phyloP scores from a whole-genome alignment of 2,797 vertebrate species.

The Enteromius trimaculatus region DNA sequence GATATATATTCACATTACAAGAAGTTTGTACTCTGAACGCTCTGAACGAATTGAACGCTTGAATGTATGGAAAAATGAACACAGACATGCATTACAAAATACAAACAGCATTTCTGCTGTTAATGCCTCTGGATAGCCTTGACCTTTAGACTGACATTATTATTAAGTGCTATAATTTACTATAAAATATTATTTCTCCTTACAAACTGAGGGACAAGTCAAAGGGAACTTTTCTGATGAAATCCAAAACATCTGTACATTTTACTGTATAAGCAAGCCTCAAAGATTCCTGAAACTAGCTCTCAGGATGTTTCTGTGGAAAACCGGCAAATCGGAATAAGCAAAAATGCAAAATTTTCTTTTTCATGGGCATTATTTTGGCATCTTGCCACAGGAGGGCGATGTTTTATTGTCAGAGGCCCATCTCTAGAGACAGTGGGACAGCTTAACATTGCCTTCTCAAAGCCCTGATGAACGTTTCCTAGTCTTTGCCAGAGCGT shows the following conservation, averaged over 20 bases:
- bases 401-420: conserved; percentile 19
- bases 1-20: neutral
- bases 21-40: neutral
- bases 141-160: neutral
- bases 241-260: neutral
- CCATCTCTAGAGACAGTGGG: neutral
- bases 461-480: conserved; percentile 11
- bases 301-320: neutral
- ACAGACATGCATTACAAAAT: neutral
- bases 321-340: neutral
- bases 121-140: neutral
- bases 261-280: neutral
- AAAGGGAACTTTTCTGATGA: neutral
- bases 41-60: neutral
- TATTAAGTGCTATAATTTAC: neutral
- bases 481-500: conserved; percentile 15
- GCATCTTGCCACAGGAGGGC: conserved; percentile 50
- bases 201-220: neutral
- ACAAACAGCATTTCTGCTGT: neutral
- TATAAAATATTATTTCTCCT: neutral
- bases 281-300: neutral
- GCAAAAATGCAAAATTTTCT: neutral
- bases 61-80: neutral
- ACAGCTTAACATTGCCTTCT: neutral
- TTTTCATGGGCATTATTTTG: conserved; percentile 15